A percentile compares a stretch with the other conserved stretches of the same genome.
Conservation (phyloP, 2,113 vertebrate species). For the Climacteris rufus region DNA sequence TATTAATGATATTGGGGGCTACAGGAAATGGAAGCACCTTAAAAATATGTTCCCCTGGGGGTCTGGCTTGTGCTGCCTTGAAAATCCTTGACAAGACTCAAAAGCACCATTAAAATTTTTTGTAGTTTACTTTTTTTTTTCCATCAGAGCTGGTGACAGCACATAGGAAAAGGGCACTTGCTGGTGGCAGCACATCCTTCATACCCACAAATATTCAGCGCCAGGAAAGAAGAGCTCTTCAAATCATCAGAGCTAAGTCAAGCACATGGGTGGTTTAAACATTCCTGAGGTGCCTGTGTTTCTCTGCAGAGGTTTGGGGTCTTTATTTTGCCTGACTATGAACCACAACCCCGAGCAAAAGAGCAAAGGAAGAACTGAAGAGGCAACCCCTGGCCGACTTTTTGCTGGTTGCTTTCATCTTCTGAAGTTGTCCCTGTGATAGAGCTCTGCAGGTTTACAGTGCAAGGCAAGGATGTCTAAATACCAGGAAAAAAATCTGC, state of each 20-base stretch:
- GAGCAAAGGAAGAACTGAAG: not conserved
- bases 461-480: not conserved
- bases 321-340: not conserved
- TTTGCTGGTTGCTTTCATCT: not conserved
- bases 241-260: not conserved
- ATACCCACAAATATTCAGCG: not conserved
- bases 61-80: not conserved
- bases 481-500: not conserved
- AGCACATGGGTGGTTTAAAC: not conserved
- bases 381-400: not conserved
- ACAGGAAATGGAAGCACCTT: constrained; percentile 46
- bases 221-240: not conserved
- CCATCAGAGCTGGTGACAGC: not conserved
- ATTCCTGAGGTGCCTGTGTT: not conserved
- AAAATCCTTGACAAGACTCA: constrained; percentile 30
- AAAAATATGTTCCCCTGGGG: not conserved
- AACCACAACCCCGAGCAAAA: not conserved
- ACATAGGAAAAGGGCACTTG: not conserved
- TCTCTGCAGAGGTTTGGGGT: not conserved
- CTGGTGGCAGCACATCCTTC: not conserved
- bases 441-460: not conserved
- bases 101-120: constrained; percentile 8
- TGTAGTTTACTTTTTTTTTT: not conserved
- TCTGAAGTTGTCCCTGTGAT: not conserved
- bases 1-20: constrained; percentile 1